Evolutionary conservation across 2,797 vertebrate genomes (phyloP).

Genomic region (Staurois parvus): DNA sequence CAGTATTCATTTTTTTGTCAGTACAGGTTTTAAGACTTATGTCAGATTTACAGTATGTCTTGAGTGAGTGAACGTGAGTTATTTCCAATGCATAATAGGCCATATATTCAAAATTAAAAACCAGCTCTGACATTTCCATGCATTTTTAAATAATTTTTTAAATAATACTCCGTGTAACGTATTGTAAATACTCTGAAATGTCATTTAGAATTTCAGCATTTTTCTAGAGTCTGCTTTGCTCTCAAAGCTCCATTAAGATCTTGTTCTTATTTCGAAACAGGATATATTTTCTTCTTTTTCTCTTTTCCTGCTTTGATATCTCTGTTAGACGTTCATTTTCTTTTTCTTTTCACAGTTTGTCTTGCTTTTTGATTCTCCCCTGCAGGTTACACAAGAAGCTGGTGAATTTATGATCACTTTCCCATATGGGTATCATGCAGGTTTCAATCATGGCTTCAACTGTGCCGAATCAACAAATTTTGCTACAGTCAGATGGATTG

Average conservation of each 20-base stretch:
- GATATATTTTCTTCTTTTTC: slow-evolving; percentile 37
- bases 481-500: slow-evolving; percentile 93
- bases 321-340: slow-evolving; percentile 34
- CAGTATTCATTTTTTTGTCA: no score
- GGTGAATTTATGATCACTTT: slow-evolving; percentile 98
- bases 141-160: neutral
- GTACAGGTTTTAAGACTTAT: no score
- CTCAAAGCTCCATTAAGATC: neutral
- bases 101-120: no score
- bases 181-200: neutral
- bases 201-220: no score
- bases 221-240: neutral
- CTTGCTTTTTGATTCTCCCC: slow-evolving; percentile 49
- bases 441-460: slow-evolving; percentile 98
- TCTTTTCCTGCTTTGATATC: slow-evolving; percentile 55
- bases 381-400: slow-evolving; percentile 93
- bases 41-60: no score
- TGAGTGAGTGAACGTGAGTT: no score
- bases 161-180: neutral
- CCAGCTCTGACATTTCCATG: no score
- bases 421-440: slow-evolving; percentile 95
- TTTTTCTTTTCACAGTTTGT: slow-evolving; percentile 39
- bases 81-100: no score
- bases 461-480: slow-evolving; percentile 98
- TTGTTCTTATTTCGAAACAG: slow-evolving; percentile 39